These are phyloP conservation scores for Plutomurus gul DNA, from an alignment of 1,140 invertebrate genomes.

Conservation along the genomic window DNA sequence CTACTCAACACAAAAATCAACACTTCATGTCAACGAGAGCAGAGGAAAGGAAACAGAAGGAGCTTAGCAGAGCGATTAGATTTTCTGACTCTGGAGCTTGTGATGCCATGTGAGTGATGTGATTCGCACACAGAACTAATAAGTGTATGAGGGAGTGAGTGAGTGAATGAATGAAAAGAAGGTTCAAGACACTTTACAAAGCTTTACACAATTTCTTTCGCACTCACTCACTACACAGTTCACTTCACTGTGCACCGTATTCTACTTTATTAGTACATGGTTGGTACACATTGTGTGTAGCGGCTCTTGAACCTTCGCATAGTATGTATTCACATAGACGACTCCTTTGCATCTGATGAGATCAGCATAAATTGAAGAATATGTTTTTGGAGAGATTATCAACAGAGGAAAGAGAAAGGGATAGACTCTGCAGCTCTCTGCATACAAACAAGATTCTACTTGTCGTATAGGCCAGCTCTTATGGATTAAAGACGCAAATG, in stretches of 20 bases:
- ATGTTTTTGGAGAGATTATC: neutral
- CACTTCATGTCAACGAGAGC: neutral
- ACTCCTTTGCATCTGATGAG: neutral
- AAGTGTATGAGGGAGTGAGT: too few relatives aligned
- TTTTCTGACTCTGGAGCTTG: neutral
- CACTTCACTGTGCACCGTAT: too few relatives aligned
- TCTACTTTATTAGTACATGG: too few relatives aligned
- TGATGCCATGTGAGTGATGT: constrained; percentile 22
- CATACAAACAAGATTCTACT: too few relatives aligned
- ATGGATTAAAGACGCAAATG: too few relatives aligned
- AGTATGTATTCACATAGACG: neutral
- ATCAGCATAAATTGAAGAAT: neutral
- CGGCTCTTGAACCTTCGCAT: too few relatives aligned
- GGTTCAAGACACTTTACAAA: constrained; percentile 8
- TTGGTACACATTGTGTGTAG: too few relatives aligned
- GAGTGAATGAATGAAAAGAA: neutral
- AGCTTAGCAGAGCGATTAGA: constrained; percentile 1
- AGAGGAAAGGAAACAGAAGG: neutral
- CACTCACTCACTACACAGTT: neutral
- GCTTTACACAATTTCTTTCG: neutral
- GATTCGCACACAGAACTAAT: neutral
- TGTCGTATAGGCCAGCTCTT: too few relatives aligned
- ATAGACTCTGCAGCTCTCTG: too few relatives aligned
- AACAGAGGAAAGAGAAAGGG: too few relatives aligned
- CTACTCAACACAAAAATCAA: neutral